Percentiles rank a stretch among this genome's conserved stretches.
Conservation (phyloP, 2,797 vertebrate species). For the Sebastes paucispinis region DNA sequence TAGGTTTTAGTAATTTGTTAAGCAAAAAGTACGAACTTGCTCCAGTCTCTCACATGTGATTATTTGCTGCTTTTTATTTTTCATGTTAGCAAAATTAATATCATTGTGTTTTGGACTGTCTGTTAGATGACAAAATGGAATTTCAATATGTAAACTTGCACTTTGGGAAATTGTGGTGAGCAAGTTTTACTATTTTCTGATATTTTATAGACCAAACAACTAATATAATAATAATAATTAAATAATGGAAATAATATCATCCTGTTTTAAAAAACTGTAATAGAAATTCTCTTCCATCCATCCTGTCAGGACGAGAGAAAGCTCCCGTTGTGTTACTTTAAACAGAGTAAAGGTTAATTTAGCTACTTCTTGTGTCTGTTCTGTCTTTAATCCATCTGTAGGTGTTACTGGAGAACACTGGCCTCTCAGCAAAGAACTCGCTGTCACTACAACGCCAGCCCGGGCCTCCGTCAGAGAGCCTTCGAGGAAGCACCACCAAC, state of each 20-base stretch:
- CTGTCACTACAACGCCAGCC: slow-evolving; percentile 91
- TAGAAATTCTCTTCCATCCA: background rate
- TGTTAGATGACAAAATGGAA: background rate
- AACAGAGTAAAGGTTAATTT: background rate
- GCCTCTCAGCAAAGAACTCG: slow-evolving; percentile 89
- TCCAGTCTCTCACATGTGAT: background rate
- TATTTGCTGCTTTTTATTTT: background rate
- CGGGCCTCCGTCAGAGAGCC: slow-evolving; percentile 86
- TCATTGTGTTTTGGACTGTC: background rate
- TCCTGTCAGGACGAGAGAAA: background rate
- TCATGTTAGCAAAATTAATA: background rate
- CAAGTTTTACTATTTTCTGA: background rate
- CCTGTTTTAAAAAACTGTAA: background rate
- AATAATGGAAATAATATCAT: background rate
- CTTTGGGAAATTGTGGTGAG: background rate
- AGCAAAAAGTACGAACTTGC: background rate
- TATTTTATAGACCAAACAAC: background rate
- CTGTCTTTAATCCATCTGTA: slow-evolving; percentile 11
- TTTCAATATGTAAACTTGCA: background rate
- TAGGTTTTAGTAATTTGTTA: background rate
- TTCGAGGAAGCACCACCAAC: slow-evolving; percentile 91
- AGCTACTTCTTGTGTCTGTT: background rate
- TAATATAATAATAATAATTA: background rate
- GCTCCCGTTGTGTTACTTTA: background rate
- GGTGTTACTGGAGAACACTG: slow-evolving; percentile 85